Evolutionary conservation across 2,888 invertebrate species (phyloP), one percentile per base, ranked within the genome.

Genomic region (Leptopilina syphax): DNA sequence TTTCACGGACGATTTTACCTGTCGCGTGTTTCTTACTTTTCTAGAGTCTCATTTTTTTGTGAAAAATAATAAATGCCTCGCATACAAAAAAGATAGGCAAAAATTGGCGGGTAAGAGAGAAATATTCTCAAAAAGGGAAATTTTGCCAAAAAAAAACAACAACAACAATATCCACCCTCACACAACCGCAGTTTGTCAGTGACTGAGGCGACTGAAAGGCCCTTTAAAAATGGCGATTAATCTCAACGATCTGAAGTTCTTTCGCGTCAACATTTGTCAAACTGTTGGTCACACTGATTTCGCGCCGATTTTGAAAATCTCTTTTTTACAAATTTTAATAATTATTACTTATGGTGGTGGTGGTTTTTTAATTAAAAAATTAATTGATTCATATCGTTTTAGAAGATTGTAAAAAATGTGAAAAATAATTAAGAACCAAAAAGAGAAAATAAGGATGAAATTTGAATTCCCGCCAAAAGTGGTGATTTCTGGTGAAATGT

Each of bases 201-300:
- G 10, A 65, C 65, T 65, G 65, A 34, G 34, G 34, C 34, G 4
- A 3, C 34, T 34, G 34, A 34, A 34, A 73, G 13, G 82, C 79
- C 83, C 79, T 82, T 82, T 82, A 83, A 83, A 83, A 82, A 82
- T 82, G 83, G 83, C 83, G 78, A 83, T 34, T 77, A 50, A 50
- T 73, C 79, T 73, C 79, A 78, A 65, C 18, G 24, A 54, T 65
- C 27, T 47, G 77, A 79, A 79, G 76, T 79, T 77, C 63, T 73
- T 79, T 79, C 78, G 78, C 34, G 63, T 84, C 63, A 63, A 63
- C 63, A 60, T 18, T 60, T 1, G 2, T n/a, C 57, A n/a, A 57
- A n/a, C 4, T 57, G 3, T 5, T 57, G 57, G 57, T n/a, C 12
- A 13, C 13, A 57, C 60, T 60, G 60, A n/a, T 60, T n/a, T n/a